These are phyloP conservation scores for Prietella phreatophila DNA, from an alignment of 2,113 vertebrate genomes.

Conservation along the genomic window DNA sequence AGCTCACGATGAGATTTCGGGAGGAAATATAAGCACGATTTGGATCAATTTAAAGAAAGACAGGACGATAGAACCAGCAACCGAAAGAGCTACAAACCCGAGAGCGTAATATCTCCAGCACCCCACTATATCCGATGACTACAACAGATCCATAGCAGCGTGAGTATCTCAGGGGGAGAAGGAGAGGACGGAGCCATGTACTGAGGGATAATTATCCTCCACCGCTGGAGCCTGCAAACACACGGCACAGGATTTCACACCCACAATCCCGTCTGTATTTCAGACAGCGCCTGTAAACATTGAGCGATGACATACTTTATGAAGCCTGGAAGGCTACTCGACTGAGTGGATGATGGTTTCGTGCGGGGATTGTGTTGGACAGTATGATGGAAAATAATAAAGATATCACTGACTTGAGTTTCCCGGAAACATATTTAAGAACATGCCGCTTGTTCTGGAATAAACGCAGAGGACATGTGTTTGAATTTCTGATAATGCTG, in stretches of 20 bases:
- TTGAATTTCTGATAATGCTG: background rate
- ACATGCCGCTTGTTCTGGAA: background rate
- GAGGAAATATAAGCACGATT: background rate
- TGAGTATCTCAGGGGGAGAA: conserved; percentile 58
- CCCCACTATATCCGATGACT: conserved; percentile 64
- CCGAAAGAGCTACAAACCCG: conserved; percentile 61
- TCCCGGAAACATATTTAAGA: background rate
- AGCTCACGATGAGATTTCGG: background rate
- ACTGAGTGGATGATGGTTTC: background rate
- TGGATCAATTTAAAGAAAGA: background rate
- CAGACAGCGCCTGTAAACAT: conserved; percentile 10
- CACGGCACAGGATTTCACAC: conserved; percentile 58
- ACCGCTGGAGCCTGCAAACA: conserved; percentile 55
- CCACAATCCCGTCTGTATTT: conserved; percentile 46
- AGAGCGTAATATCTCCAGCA: conserved; percentile 62
- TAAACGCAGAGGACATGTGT: background rate
- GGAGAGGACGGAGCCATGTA: conserved; percentile 56
- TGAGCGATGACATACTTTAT: background rate
- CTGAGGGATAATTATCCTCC: conserved; percentile 64
- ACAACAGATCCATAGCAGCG: conserved; percentile 69
- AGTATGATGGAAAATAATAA: background rate
- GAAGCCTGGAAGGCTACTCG: background rate
- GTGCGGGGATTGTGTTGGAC: background rate
- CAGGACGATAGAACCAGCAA: conserved; percentile 57
- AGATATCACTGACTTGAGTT: background rate